These are phyloP conservation scores for Mellivora capensis DNA, from an alignment of 2,113 vertebrate species.

Conservation along the genomic window DNA sequence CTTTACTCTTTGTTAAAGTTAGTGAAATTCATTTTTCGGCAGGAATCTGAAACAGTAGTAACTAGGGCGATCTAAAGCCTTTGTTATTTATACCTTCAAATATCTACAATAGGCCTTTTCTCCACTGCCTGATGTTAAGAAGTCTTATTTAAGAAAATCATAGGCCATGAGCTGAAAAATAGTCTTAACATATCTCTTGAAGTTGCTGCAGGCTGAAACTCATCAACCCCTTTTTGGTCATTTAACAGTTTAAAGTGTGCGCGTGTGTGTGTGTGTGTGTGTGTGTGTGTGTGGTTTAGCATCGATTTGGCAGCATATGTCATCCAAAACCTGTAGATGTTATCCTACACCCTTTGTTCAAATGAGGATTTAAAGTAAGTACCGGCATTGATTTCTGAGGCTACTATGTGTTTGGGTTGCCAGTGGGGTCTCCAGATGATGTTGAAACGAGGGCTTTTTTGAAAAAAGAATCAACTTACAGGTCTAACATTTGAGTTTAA, in stretches of 20 bases:
- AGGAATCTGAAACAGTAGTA: not conserved
- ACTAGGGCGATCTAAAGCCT: not conserved
- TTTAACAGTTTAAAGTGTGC: not conserved
- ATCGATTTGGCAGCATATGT: not conserved
- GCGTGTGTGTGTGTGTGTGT: too few relatives aligned
- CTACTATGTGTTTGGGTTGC: not conserved
- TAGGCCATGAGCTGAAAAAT: not conserved
- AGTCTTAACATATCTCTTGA: not conserved
- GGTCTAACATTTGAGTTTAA: not conserved
- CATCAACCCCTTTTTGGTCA: not conserved
- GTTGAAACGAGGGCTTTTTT: not conserved
- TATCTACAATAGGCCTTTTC: not conserved
- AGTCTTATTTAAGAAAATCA: constrained; percentile 37
- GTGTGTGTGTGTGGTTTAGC: not conserved
- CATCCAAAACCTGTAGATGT: not conserved
- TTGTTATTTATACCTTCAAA: not conserved
- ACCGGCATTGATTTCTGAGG: not conserved
- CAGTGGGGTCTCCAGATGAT: not conserved
- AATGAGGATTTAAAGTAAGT: constrained; percentile 9
- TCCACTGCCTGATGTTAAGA: not conserved
- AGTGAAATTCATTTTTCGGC: not conserved
- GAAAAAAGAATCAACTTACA: not conserved
- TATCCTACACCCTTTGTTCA: not conserved
- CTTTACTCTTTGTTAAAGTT: not conserved
- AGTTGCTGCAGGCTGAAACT: not conserved